Percentiles rank a stretch among this genome's conserved stretches.
These are phyloP conservation scores for Holacanthella duospinosa DNA, from an alignment of 2,888 invertebrate species.

Conservation along the genomic window DNA sequence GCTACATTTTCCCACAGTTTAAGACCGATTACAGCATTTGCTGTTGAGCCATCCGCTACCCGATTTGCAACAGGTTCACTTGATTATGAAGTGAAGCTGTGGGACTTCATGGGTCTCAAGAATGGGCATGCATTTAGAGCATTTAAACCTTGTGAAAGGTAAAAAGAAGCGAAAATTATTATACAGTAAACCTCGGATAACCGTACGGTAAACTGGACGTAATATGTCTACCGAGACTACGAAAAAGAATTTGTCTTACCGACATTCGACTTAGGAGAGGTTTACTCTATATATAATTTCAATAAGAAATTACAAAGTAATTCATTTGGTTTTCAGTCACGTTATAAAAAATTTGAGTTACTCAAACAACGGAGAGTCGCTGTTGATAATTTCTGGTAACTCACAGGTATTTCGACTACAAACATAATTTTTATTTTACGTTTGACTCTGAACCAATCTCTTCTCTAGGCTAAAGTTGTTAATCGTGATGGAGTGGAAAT, in stretches of 20 bases:
- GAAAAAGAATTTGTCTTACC: no score
- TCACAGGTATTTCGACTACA: slow-evolving; percentile 49
- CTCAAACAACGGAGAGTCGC: slow-evolving; percentile 84
- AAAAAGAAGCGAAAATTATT: no score
- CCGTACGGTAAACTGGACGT: no score
- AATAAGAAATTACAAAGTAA: background rate
- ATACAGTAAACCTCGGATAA: background rate
- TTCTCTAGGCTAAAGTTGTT: slow-evolving; percentile 66
- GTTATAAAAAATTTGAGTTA: slow-evolving; percentile 83
- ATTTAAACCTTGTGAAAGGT: slow-evolving; percentile 82
- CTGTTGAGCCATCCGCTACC: slow-evolving; percentile 89
- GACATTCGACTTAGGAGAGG: no score
- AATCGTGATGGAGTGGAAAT: slow-evolving; percentile 90
- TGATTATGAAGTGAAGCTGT: slow-evolving; percentile 92
- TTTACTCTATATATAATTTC: no score
- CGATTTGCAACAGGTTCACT: slow-evolving; percentile 80
- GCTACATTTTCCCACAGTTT: slow-evolving; percentile 78
- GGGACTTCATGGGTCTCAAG: slow-evolving; percentile 99
- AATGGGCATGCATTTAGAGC: slow-evolving; percentile 81
- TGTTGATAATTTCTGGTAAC: slow-evolving; percentile 83
- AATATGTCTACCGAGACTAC: no score
- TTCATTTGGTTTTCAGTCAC: slow-evolving; percentile 48
- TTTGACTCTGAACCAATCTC: slow-evolving; percentile 2
- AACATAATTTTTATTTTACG: background rate
- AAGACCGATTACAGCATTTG: slow-evolving; percentile 79